phyloP scores from a whole-genome alignment of 23 tunicate species.

The Botrylloides violaceus region DNA sequence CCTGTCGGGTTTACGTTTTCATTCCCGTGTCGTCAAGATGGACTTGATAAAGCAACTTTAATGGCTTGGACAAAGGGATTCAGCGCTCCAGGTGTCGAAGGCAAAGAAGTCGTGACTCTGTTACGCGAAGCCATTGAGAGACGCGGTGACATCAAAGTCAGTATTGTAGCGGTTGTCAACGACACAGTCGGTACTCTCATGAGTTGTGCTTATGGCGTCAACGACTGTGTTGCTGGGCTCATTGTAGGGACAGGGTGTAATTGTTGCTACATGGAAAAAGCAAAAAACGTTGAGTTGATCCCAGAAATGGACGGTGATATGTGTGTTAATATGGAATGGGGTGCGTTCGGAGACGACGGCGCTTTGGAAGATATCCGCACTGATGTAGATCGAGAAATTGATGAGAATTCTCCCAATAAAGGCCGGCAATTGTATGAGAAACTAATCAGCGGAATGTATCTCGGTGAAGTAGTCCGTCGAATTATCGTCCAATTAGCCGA shows the following conservation, averaged over 20 bases:
- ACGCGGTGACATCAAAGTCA: slow-evolving; percentile 11
- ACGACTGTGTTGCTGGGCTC: slow-evolving; percentile 5
- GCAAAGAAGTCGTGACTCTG: slow-evolving; percentile 10
- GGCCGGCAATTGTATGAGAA: slow-evolving; percentile 20
- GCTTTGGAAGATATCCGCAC: not conserved
- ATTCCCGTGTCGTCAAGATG: slow-evolving; percentile 18
- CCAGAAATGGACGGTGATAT: slow-evolving; percentile 6
- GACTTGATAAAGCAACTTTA: slow-evolving; percentile 11
- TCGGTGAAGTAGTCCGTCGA: slow-evolving; percentile 19
- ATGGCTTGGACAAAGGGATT: slow-evolving; percentile 25
- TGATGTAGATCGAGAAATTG: not conserved
- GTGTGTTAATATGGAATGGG: slow-evolving; percentile 32
- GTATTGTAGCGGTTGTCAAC: slow-evolving; percentile 12
- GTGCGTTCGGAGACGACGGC: slow-evolving; percentile 28
- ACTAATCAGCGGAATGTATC: slow-evolving; percentile 18
- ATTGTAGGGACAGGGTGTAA: slow-evolving; percentile 24
- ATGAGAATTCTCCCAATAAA: not conserved
- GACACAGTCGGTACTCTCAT: slow-evolving; percentile 24
- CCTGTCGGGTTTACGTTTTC: slow-evolving; percentile 26
- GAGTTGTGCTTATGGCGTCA: slow-evolving; percentile 18
- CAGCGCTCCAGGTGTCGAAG: slow-evolving; percentile 21
- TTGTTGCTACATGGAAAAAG: slow-evolving; percentile 26
- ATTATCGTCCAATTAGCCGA: slow-evolving; percentile 2
- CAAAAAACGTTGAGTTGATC: not conserved
- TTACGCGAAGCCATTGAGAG: slow-evolving; percentile 19